phyloP scores from a whole-genome alignment of 1,140 invertebrate species.

The Drosophila repletoides region DNA sequence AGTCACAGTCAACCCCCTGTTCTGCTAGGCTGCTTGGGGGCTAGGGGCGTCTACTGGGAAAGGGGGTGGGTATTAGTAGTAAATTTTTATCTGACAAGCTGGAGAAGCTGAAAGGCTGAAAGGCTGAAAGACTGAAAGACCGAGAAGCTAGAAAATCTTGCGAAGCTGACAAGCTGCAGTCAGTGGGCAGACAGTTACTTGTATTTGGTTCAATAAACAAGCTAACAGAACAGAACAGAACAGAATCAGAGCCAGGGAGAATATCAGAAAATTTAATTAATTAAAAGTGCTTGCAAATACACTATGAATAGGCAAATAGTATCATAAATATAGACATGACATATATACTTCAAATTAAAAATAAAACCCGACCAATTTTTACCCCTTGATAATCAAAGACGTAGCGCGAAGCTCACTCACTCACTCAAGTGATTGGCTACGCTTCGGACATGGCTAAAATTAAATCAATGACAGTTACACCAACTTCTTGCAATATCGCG shows the following conservation, averaged over 20 bases:
- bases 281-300: slow-evolving; percentile 36
- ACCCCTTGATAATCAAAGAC: slow-evolving; percentile 46
- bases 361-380: slow-evolving; percentile 30
- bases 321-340: slow-evolving; percentile 56
- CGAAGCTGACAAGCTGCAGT: slow-evolving; percentile 18
- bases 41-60: neutral
- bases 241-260: too few relatives aligned
- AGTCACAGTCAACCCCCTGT: slow-evolving; percentile 29
- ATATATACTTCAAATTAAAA: slow-evolving; percentile 56
- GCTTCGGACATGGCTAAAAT: slow-evolving; percentile 44
- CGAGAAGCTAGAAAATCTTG: too few relatives aligned
- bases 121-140: too few relatives aligned
- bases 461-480: slow-evolving; percentile 53
- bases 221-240: too few relatives aligned
- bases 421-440: slow-evolving; percentile 32
- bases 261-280: slow-evolving; percentile 56
- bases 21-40: too few relatives aligned
- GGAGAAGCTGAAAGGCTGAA: slow-evolving; percentile 28
- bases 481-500: slow-evolving; percentile 18
- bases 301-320: slow-evolving; percentile 35
- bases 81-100: slow-evolving; percentile 52
- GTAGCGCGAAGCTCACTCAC: too few relatives aligned
- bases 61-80: slow-evolving; percentile 8
- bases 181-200: slow-evolving; percentile 65
- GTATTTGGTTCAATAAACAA: slow-evolving; percentile 60